Percentiles rank a stretch among this genome's conserved stretches.
phyloP scores from a whole-genome alignment of 2,113 vertebrate genomes.

The Lichenostomus cassidix region DNA sequence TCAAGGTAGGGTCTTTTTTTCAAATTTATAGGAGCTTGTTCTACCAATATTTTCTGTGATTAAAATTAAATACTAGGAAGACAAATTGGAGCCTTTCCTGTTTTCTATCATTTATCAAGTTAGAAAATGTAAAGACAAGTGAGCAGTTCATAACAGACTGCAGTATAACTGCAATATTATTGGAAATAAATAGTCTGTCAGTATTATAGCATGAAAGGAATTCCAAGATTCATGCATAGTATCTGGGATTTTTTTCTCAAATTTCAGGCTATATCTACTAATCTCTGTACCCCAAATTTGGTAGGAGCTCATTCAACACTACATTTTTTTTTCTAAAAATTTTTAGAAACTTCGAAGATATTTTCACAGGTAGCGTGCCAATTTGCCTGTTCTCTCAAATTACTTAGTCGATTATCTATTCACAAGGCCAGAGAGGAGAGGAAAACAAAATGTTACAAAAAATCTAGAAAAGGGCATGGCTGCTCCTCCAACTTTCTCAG shows the following conservation, averaged over 20 bases:
- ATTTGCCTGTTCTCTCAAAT: neutral
- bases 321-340: neutral
- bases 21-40: neutral
- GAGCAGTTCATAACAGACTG: neutral
- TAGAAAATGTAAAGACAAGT: neutral
- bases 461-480: neutral
- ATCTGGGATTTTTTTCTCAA: neutral
- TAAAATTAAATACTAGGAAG: neutral
- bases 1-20: neutral
- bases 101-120: neutral
- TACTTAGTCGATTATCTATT: neutral
- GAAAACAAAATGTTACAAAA: neutral
- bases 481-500: no score
- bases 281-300: neutral
- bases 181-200: neutral
- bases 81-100: neutral
- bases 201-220: neutral
- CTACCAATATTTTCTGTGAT: neutral
- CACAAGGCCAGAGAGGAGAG: neutral
- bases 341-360: neutral
- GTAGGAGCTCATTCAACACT: neutral
- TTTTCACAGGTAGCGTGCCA: neutral
- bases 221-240: neutral
- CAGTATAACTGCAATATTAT: neutral
- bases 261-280: neutral